Conservation (phyloP, 2,113 vertebrate genomes). For the Antigone vipio region DNA sequence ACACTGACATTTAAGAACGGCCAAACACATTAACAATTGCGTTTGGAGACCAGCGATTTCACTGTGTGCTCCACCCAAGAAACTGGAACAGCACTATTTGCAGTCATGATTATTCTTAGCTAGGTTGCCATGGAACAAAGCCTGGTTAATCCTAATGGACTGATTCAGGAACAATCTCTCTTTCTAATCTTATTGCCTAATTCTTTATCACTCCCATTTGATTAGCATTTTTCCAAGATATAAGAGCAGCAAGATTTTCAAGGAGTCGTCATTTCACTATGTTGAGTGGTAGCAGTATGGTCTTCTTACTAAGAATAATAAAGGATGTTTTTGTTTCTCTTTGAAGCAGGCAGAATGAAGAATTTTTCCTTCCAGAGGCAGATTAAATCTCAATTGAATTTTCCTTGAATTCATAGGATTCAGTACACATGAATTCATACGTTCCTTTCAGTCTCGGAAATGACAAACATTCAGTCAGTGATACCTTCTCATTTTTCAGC, state of each 20-base stretch:
- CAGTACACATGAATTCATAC: neutral
- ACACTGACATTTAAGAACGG: neutral
- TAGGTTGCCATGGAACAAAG: conserved; percentile 70
- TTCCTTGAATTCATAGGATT: conserved; percentile 20
- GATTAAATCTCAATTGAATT: neutral
- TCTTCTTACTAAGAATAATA: neutral
- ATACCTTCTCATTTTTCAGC: neutral
- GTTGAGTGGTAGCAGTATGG: neutral
- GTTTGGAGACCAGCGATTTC: neutral
- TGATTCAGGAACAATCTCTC: conserved; percentile 54
- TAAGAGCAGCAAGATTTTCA: neutral
- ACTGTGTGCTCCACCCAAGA: conserved; percentile 17
- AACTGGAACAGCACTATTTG: conserved; percentile 51
- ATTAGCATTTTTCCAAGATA: neutral
- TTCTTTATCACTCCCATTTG: conserved; percentile 15
- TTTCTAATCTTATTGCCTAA: conserved; percentile 60
- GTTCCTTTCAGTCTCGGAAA: neutral
- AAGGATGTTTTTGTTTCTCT: conserved; percentile 23
- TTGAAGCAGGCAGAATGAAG: neutral
- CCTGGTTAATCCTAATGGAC: conserved; percentile 59
- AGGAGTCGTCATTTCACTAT: neutral
- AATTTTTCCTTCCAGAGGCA: neutral
- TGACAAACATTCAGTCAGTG: neutral
- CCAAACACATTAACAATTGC: conserved; percentile 3
- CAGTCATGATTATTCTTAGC: conserved; percentile 63